A percentile compares a stretch with the other conserved stretches of the same genome.
phyloP scores from a whole-genome alignment of 2,888 invertebrate species.

The Timandra comae region DNA sequence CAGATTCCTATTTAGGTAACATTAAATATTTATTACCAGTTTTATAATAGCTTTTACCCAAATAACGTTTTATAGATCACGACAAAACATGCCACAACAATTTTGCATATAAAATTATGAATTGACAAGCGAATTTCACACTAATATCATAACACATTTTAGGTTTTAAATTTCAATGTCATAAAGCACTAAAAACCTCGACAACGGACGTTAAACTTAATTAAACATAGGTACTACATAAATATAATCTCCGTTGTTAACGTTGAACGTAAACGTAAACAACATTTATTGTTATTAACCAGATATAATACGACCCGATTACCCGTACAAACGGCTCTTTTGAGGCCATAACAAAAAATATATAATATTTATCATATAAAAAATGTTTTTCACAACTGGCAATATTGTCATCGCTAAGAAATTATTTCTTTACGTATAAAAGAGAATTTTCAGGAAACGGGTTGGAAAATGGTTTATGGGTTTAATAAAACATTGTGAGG shows the following conservation, averaged over 20 bases:
- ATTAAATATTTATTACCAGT: no score
- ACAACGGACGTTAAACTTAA: slow-evolving; percentile 6
- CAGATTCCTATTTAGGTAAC: no score
- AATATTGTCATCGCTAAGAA: slow-evolving; percentile 45
- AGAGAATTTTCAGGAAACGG: slow-evolving; percentile 34
- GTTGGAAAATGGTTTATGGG: slow-evolving; percentile 46
- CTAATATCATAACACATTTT: no score
- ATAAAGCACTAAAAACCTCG: background rate
- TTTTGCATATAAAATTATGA: no score
- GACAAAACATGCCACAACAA: no score
- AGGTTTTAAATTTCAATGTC: no score
- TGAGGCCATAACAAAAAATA: slow-evolving; percentile 22
- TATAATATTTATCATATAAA: slow-evolving; percentile 12
- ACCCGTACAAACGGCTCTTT: slow-evolving; percentile 25
- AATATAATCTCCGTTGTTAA: slow-evolving; percentile 10
- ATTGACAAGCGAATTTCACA: no score
- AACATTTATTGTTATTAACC: slow-evolving; percentile 19
- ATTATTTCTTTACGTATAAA: slow-evolving; percentile 43
- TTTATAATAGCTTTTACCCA: no score
- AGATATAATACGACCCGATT: slow-evolving; percentile 30
- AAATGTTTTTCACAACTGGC: slow-evolving; percentile 34
- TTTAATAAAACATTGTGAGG: slow-evolving; percentile 57
- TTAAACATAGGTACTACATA: slow-evolving; percentile 9
- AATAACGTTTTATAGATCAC: no score
- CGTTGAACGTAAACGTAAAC: slow-evolving; percentile 12